Base-by-base conservation (phyloP, 2,797 vertebrate genomes). In the Pangasius djambal region DNA sequence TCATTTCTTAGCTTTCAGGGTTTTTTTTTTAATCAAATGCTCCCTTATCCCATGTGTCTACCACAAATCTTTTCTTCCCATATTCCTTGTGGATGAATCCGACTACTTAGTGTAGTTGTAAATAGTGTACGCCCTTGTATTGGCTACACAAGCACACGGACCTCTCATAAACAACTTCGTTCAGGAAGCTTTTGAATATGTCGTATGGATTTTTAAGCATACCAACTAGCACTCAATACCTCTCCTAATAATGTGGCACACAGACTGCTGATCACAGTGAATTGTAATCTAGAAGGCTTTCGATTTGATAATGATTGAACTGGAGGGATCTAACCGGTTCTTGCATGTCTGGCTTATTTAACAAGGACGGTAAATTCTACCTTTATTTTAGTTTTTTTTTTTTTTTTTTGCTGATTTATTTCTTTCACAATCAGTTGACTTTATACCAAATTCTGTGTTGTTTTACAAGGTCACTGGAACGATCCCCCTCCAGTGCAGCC, bases 131-230 rank as follows among this genome's bases (percentile, higher is more conserved):
- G 59, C 85, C 87, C 31, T 89, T 48, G 48, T 87, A 77, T 75
- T 48, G 44, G 85, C 88, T 89, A 87, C 85, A 87, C 86, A 89
- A 87, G 89, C 89, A 89, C 85, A 87, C 84, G 85, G 61, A 72
- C 63, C 86, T 90, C 86, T 86, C 22, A 44, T 65, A 52, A 84
- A 83, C 61, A 72, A 67, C 79, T 72, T 87, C 57, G 69, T 89
- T 89, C 89, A 89, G 85, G 89, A 87, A 77, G 65, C 22, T 55
- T 89, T 83, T 87, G 18, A 84, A 87, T 87, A 86, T 52, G 74
- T 89, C 8, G 12, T 82, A 63, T 40, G 65, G 65, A 70, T 83
- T 83, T 44, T 82, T 69, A 83, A 72, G 44, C 75, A 52, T 74
- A 83, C 69, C 25, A 82, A 65, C 52, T 28, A 85, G 84, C 79